These are phyloP conservation scores for Momotus momota DNA, from an alignment of 2,797 vertebrate species.

Conservation along the genomic window DNA sequence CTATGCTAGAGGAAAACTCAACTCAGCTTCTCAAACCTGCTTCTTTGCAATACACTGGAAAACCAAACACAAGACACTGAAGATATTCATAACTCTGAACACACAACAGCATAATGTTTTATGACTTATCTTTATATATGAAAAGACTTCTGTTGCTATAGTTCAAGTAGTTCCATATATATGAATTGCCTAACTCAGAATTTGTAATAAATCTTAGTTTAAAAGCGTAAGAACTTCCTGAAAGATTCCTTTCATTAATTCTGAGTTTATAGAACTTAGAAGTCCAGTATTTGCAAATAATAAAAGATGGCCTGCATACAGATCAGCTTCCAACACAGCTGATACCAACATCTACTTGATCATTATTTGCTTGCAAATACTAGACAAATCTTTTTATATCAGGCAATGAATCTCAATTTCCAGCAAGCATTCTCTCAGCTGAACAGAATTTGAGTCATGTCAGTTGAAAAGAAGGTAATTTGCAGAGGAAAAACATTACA, in stretches of 20 bases:
- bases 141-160: background rate
- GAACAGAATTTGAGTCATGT: background rate
- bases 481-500: background rate
- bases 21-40: background rate
- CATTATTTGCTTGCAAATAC: background rate
- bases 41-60: background rate
- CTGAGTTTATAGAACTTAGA: background rate
- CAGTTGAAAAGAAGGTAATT: background rate
- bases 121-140: background rate
- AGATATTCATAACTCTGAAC: background rate
- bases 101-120: background rate
- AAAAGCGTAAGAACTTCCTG: background rate
- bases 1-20: background rate
- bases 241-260: background rate
- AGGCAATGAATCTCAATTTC: background rate
- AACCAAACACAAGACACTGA: background rate
- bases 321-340: background rate
- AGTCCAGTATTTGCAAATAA: background rate
- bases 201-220: background rate
- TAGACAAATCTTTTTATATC: background rate
- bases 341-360: background rate
- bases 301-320: background rate
- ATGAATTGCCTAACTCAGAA: background rate
- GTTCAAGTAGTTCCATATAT: background rate
- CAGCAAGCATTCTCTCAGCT: background rate